A percentile compares a stretch with the other conserved stretches of the same genome.
phyloP scores from a whole-genome alignment of 2,888 invertebrate species.

The Podotricha telesiphe region DNA sequence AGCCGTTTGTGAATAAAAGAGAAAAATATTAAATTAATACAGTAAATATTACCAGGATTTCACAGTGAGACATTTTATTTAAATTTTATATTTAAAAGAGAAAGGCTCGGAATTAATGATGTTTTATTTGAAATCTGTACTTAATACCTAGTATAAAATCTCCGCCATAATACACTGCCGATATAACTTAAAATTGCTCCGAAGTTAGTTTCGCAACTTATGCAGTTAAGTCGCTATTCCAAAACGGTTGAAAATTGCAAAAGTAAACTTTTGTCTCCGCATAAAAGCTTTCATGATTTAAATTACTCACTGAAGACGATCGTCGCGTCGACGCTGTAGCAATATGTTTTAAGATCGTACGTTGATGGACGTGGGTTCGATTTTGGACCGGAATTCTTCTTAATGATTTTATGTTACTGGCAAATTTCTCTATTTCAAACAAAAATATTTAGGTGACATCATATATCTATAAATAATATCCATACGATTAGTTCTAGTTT shows the following conservation, averaged over 20 bases:
- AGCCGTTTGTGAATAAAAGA: too few species aligned
- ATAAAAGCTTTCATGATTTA: constrained; percentile 18
- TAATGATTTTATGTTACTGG: too few species aligned
- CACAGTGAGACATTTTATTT: too few species aligned
- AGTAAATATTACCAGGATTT: too few species aligned
- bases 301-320: constrained; percentile 22
- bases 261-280: constrained; percentile 27
- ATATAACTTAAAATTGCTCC: constrained; percentile 22
- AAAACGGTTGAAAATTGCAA: constrained; percentile 25
- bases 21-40: too few species aligned
- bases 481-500: too few species aligned
- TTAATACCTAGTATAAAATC: neutral
- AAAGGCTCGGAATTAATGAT: too few species aligned
- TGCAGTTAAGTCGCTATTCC: constrained; percentile 21
- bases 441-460: too few species aligned
- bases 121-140: too few species aligned
- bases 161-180: constrained; percentile 7
- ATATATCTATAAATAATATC: too few species aligned
- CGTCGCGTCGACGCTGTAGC: neutral
- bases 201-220: constrained; percentile 20
- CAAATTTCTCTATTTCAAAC: too few species aligned
- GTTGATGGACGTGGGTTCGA: neutral
- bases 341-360: neutral
- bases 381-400: neutral
- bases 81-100: too few species aligned